Evolutionary conservation across 2,797 vertebrate species (phyloP).

Genomic region (Aplochiton taeniatus): DNA sequence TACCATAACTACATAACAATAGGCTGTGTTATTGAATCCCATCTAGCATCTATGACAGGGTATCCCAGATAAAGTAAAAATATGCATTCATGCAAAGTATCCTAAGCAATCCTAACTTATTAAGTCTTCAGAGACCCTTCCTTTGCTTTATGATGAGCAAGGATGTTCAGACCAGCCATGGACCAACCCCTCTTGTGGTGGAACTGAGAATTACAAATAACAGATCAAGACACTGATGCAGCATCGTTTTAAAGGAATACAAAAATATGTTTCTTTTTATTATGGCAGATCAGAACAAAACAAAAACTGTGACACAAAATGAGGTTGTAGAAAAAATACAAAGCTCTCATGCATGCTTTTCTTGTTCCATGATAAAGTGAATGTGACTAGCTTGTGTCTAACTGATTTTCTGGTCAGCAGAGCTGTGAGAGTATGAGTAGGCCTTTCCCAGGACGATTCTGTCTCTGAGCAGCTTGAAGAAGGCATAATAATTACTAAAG

Average conservation of each 20-base stretch:
- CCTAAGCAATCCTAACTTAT: too few species aligned
- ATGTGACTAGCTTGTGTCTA: slow-evolving; percentile 56
- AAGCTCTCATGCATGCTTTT: slow-evolving; percentile 80
- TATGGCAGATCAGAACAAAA: slow-evolving; percentile 90
- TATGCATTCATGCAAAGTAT: too few species aligned
- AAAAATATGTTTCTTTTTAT: slow-evolving; percentile 96
- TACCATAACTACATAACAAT: too few species aligned
- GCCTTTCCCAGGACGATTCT: slow-evolving; percentile 96
- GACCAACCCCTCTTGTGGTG: slow-evolving; percentile 4
- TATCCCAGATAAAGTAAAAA: too few species aligned
- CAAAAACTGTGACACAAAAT: slow-evolving; percentile 75
- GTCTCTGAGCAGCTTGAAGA: slow-evolving; percentile 98
- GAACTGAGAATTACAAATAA: slow-evolving; percentile 13
- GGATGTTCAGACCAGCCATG: neutral
- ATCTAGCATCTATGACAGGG: too few species aligned
- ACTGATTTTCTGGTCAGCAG: slow-evolving; percentile 88
- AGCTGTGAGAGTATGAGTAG: slow-evolving; percentile 87
- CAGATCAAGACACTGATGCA: neutral
- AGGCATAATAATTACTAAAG: slow-evolving; percentile 99
- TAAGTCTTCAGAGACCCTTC: too few species aligned
- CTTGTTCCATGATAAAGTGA: slow-evolving; percentile 51
- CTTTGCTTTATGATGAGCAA: too few species aligned
- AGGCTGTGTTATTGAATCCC: too few species aligned
- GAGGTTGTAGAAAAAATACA: slow-evolving; percentile 96
- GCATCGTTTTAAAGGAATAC: slow-evolving; percentile 78